phyloP scores from a whole-genome alignment of 1,140 invertebrate genomes.

The Platyscapa corneri region DNA sequence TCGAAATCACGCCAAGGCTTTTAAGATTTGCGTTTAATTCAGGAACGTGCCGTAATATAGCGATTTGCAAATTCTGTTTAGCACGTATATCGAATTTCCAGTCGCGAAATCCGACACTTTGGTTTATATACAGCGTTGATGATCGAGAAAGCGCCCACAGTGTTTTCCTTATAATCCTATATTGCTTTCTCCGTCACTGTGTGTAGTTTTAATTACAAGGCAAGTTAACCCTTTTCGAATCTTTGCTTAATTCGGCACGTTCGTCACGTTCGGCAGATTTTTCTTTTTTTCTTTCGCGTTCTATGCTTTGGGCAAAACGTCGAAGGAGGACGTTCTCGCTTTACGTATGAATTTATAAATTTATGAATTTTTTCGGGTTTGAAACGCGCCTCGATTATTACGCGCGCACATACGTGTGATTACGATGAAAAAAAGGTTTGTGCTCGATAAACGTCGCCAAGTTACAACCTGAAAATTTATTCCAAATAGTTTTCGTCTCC shows the following conservation, averaged over 20 bases:
- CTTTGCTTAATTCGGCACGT: conserved; percentile 31
- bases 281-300: not conserved
- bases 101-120: not conserved
- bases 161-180: not conserved
- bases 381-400: not conserved
- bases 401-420: not conserved
- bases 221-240: not conserved
- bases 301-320: not conserved
- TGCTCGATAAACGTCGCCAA: not conserved
- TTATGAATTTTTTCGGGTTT: not conserved
- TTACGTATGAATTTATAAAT: conserved; percentile 27
- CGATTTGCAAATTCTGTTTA: not conserved
- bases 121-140: not conserved
- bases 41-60: not conserved
- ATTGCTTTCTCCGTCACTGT: not conserved
- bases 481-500: not conserved
- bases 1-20: not conserved
- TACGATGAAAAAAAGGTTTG: not conserved
- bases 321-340: not conserved
- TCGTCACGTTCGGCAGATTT: conserved; percentile 29
- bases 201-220: conserved; percentile 46
- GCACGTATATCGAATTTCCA: not conserved
- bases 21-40: not conserved
- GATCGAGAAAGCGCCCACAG: not conserved
- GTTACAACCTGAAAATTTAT: not conserved